A percentile compares a stretch with the other conserved stretches of the same genome.
Conservation (phyloP, 2,113 vertebrate genomes). For the Cyanoramphus novaezelandiae region DNA sequence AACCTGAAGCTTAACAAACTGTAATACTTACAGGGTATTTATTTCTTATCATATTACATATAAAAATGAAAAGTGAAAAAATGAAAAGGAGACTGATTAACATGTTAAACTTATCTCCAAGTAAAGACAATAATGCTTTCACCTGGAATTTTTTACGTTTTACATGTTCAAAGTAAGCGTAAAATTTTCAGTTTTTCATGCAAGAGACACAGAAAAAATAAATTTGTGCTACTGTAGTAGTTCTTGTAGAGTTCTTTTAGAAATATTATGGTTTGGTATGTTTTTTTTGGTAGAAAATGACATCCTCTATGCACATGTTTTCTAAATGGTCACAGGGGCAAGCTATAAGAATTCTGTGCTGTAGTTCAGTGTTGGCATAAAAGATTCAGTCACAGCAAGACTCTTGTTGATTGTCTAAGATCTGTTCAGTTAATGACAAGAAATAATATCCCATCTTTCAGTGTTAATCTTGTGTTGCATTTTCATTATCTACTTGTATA, state of each 20-base stretch:
- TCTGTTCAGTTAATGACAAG: neutral
- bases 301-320: neutral
- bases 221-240: neutral
- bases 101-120: neutral
- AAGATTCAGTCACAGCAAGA: neutral
- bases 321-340: neutral
- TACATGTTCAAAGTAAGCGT: neutral
- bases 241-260: neutral
- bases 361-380: neutral
- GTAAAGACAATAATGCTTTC: neutral
- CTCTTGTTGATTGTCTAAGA: neutral
- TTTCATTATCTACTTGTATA: conserved; percentile 1
- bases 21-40: neutral
- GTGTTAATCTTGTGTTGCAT: neutral
- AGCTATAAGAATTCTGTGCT: neutral
- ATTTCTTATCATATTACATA: neutral
- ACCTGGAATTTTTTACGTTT: neutral
- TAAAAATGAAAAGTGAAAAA: neutral
- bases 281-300: neutral
- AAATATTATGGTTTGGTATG: neutral
- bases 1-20: neutral
- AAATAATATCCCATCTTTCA: neutral
- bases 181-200: neutral
- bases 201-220: neutral
- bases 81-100: neutral